phyloP scores from a whole-genome alignment of 2,888 invertebrate genomes.

The Craniophora ligustri region DNA sequence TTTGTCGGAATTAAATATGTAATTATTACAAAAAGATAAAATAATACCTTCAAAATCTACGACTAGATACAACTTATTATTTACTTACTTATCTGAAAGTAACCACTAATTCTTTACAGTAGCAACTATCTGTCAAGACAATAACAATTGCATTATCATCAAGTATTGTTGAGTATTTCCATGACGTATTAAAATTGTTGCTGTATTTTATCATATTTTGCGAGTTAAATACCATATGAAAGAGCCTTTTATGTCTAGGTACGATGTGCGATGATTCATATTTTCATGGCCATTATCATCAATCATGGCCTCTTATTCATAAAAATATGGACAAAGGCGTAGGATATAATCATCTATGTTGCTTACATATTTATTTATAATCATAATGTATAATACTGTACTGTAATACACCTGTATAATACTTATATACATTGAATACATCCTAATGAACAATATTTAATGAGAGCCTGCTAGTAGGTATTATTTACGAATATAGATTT shows the following conservation, averaged over 20 bases:
- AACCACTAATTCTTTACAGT: too few species aligned
- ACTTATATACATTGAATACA: too few species aligned
- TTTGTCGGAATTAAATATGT: too few species aligned
- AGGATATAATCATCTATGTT: background rate
- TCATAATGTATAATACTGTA: too few species aligned
- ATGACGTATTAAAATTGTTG: background rate
- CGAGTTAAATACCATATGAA: background rate
- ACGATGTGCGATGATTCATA: conserved; percentile 2
- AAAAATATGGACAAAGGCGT: background rate
- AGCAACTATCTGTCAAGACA: too few species aligned
- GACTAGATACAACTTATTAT: background rate
- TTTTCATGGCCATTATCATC: conserved; percentile 5
- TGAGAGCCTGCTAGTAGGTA: background rate
- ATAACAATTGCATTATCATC: too few species aligned
- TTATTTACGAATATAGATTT: conserved; percentile 9
- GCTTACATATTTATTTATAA: background rate
- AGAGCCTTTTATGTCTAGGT: conserved; percentile 2
- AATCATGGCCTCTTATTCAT: conserved; percentile 3
- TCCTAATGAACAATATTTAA: background rate
- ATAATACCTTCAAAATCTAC: too few species aligned
- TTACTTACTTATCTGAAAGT: background rate
- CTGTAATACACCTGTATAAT: too few species aligned
- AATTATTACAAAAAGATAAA: too few species aligned
- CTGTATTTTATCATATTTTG: background rate
- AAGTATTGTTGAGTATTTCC: background rate